phyloP scores from a whole-genome alignment of 2,888 invertebrate genomes.

The Sinopyrophorus schimmeli region DNA sequence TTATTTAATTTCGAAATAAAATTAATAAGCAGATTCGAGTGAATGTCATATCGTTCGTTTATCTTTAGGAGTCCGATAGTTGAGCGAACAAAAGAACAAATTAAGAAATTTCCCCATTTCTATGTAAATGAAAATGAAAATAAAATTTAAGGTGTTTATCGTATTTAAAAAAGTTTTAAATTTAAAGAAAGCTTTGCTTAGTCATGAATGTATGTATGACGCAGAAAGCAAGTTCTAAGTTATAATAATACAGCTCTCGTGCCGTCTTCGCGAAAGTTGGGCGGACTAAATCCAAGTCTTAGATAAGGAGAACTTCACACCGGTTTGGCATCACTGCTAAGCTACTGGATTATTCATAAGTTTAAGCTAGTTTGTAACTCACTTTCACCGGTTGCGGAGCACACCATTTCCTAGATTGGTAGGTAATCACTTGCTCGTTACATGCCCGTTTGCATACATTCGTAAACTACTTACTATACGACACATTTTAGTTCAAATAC shows the following conservation, averaged over 20 bases:
- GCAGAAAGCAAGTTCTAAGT: constrained; percentile 47
- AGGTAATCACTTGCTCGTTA: constrained; percentile 54
- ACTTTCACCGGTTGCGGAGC: constrained; percentile 48
- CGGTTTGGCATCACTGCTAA: constrained; percentile 52
- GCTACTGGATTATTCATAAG: constrained; percentile 55
- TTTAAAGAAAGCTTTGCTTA: constrained; percentile 34
- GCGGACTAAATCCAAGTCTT: constrained; percentile 52
- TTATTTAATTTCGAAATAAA: no score
- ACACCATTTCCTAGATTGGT: constrained; percentile 50
- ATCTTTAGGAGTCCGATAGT: no score
- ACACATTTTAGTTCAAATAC: constrained; percentile 30
- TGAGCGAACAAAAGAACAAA: no score
- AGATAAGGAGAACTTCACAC: constrained; percentile 54
- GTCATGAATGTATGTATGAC: constrained; percentile 54
- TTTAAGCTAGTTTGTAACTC: constrained; percentile 53
- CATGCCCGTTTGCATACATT: constrained; percentile 42
- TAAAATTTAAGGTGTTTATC: constrained; percentile 19
- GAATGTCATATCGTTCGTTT: no score
- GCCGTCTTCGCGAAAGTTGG: constrained; percentile 44
- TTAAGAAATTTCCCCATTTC: no score
- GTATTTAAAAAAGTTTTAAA: constrained; percentile 25
- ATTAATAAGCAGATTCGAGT: no score
- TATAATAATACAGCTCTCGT: constrained; percentile 51
- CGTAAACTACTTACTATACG: constrained; percentile 27
- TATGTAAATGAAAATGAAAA: no score